Conservation (phyloP, 1,140 invertebrate genomes). For the Lasaia peninsularis region DNA sequence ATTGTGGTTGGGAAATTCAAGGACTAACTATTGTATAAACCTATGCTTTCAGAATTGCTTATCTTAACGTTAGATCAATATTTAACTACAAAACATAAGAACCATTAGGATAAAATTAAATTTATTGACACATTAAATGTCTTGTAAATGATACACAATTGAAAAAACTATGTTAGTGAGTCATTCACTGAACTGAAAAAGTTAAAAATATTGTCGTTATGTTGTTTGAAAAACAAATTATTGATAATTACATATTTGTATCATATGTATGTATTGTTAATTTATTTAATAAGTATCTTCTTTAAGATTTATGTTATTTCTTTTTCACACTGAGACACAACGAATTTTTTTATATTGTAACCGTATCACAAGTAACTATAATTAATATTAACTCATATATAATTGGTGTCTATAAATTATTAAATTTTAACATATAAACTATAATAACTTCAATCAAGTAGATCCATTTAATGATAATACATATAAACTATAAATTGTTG, state of each 20-base stretch:
- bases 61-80: constrained; percentile 31
- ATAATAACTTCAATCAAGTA: constrained; percentile 44
- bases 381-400: constrained; percentile 43
- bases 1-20: not conserved
- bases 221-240: constrained; percentile 60
- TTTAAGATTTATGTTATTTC: constrained; percentile 41
- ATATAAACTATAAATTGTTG: constrained; percentile 43
- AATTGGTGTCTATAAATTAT: constrained; percentile 70
- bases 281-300: constrained; percentile 66
- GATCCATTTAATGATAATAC: constrained; percentile 42
- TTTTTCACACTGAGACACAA: constrained; percentile 49
- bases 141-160: constrained; percentile 52
- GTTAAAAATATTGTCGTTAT: constrained; percentile 74
- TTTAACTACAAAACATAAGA: constrained; percentile 15
- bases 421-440: constrained; percentile 45
- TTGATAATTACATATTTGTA: constrained; percentile 61
- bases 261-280: constrained; percentile 72
- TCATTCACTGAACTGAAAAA: constrained; percentile 74
- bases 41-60: constrained; percentile 23
- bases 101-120: constrained; percentile 22
- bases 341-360: constrained; percentile 40
- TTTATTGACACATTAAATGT: constrained; percentile 37
- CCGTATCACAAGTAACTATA: constrained; percentile 38
- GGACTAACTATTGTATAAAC: constrained; percentile 4
- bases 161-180: constrained; percentile 64